phyloP scores from a whole-genome alignment of 2,113 vertebrate genomes.

The Gallinago paraguaiae region DNA sequence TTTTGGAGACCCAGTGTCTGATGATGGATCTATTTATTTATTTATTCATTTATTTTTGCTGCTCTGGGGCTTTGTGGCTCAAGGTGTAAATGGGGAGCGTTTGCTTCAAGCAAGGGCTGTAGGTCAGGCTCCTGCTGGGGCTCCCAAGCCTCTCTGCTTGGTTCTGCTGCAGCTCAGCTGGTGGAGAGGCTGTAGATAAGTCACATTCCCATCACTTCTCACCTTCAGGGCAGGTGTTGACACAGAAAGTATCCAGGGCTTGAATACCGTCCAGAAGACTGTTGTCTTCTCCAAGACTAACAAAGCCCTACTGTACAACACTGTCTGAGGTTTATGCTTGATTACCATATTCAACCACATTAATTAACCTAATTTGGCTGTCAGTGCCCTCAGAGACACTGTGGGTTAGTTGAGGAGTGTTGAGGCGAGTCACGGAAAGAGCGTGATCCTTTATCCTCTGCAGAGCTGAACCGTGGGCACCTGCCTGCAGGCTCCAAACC shows the following conservation, averaged over 20 bases:
- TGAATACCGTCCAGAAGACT: neutral
- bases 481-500: neutral
- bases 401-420: neutral
- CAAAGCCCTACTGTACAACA: neutral
- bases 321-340: neutral
- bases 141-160: neutral
- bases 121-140: neutral
- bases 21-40: neutral
- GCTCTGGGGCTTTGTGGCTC: neutral
- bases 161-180: neutral
- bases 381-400: neutral
- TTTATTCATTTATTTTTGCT: neutral
- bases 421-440: fast-evolving
- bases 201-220: neutral
- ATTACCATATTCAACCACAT: fast-evolving
- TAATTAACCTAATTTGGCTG: neutral
- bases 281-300: neutral
- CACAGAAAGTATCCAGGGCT: neutral
- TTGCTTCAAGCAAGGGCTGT: neutral
- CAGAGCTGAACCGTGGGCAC: neutral
- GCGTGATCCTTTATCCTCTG: fast-evolving
- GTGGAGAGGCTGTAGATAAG: fast-evolving
- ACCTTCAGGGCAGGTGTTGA: neutral
- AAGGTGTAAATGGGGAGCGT: neutral
- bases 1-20: neutral